Conservation (phyloP, 2,888 invertebrate species). For the Tipula lateralis region DNA sequence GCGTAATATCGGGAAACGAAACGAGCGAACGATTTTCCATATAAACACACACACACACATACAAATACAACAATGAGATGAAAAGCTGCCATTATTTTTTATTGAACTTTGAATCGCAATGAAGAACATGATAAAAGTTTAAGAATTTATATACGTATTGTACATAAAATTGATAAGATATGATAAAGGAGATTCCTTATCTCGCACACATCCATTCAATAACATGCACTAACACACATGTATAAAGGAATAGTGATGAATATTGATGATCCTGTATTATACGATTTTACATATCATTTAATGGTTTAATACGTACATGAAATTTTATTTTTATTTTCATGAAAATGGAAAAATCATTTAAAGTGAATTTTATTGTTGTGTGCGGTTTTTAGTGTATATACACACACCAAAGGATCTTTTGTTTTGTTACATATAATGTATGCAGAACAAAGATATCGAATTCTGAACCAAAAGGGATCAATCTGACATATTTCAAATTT, state of each 20-base stretch:
- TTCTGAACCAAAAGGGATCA: no score
- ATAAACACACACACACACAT: no score
- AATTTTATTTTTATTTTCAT: neutral
- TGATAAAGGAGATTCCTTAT: neutral
- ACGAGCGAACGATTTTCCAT: neutral
- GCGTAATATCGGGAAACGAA: neutral
- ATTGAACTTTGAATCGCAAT: neutral
- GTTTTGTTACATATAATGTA: no score
- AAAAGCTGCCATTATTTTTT: neutral
- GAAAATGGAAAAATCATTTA: neutral
- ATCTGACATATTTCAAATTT: no score
- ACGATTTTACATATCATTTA: neutral
- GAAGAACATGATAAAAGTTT: neutral
- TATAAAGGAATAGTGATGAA: neutral
- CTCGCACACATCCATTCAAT: neutral
- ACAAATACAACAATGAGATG: neutral
- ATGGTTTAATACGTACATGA: neutral
- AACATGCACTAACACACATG: neutral
- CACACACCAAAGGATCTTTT: no score
- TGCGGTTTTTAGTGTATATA: neutral
- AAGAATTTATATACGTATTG: neutral
- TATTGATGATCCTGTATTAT: neutral
- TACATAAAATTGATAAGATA: neutral
- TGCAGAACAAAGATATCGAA: no score
- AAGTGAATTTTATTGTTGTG: neutral